Evolutionary conservation across 1,140 invertebrate genomes (phyloP).

Genomic region (Caerostris darwini): DNA sequence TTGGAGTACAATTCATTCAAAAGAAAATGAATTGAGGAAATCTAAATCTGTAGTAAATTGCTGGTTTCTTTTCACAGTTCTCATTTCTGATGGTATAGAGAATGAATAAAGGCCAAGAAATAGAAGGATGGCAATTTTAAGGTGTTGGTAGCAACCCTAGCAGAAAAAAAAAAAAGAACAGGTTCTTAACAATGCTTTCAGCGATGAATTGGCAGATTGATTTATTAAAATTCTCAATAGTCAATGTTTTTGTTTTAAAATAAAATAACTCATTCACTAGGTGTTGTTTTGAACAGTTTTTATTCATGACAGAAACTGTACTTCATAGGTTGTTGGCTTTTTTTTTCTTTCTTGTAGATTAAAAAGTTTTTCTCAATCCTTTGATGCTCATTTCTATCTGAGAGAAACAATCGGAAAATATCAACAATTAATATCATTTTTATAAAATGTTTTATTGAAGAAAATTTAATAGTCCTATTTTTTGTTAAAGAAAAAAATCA

Average conservation of each 20-base stretch:
- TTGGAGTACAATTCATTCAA: neutral
- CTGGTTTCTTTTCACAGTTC: neutral
- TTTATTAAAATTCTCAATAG: neutral
- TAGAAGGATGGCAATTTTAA: neutral
- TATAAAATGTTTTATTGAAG: too few relatives aligned
- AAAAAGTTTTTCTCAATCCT: too few relatives aligned
- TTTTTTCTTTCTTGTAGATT: too few relatives aligned
- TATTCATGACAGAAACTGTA: too few relatives aligned
- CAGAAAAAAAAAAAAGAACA: neutral
- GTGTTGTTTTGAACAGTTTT: too few relatives aligned
- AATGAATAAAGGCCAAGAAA: neutral
- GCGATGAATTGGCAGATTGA: neutral
- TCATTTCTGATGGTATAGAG: neutral
- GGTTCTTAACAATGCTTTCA: constrained; percentile 11
- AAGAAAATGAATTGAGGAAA: neutral
- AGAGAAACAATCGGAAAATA: too few relatives aligned
- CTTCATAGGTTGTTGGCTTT: too few relatives aligned
- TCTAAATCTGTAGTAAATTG: neutral
- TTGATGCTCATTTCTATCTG: too few relatives aligned
- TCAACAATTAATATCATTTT: too few relatives aligned
- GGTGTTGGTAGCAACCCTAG: neutral
- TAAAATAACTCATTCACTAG: neutral
- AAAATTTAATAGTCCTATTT: too few relatives aligned
- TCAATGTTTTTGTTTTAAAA: neutral
- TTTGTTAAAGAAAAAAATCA: too few relatives aligned